Conservation (phyloP, 35 echinoderm and acorn worm species). For the Diadema setosum region DNA sequence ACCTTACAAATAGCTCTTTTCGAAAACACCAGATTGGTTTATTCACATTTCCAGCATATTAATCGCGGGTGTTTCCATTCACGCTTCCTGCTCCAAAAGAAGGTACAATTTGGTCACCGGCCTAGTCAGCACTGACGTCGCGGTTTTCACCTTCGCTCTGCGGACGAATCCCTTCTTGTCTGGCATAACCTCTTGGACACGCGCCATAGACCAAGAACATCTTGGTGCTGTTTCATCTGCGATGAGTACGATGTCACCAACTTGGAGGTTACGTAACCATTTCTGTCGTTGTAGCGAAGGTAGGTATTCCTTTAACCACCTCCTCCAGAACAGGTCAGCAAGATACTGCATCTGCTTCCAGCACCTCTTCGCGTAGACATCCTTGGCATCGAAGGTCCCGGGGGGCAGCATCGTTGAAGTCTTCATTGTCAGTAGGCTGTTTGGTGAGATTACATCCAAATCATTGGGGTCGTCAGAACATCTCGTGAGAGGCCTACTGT, state of each 20-base stretch:
- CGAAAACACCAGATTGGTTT: too few species aligned
- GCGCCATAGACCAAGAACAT: not conserved
- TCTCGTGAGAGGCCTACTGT: slow-evolving; percentile 19
- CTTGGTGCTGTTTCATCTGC: not conserved
- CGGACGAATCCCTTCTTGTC: slow-evolving; percentile 10
- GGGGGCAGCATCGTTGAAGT: not conserved
- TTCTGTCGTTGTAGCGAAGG: not conserved
- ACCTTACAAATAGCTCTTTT: too few species aligned
- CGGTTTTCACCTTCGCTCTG: not conserved
- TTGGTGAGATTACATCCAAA: not conserved
- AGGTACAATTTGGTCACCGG: not conserved
- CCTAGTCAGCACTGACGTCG: not conserved
- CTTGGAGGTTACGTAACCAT: not conserved
- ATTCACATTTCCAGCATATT: too few species aligned
- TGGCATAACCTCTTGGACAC: not conserved
- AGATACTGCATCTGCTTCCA: slow-evolving; percentile 32
- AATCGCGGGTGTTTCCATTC: too few species aligned
- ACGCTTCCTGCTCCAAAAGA: not conserved
- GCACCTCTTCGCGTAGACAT: not conserved
- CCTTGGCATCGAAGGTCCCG: not conserved
- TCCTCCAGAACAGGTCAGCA: not conserved
- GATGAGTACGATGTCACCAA: slow-evolving; percentile 13
- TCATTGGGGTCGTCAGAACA: not conserved
- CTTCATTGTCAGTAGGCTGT: not conserved
- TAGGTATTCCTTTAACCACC: not conserved